Evolutionary conservation across 1,140 invertebrate species (phyloP).

Genomic region (Euwallacea similis): DNA sequence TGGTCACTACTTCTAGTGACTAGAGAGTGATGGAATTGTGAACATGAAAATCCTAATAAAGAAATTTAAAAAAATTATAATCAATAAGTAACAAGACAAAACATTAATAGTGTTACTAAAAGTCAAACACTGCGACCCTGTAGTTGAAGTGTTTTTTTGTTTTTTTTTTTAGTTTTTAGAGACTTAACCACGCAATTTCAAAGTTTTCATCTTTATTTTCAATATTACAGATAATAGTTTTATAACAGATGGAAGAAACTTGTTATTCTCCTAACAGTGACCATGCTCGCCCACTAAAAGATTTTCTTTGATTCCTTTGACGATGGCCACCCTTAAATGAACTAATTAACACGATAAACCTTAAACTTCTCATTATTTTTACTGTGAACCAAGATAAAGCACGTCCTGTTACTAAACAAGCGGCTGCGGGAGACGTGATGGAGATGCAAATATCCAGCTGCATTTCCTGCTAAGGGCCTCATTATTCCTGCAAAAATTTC

Average conservation of each 20-base stretch:
- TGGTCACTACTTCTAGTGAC: too few relatives aligned
- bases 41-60: too few relatives aligned
- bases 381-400: constrained; percentile 13
- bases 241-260: too few relatives aligned
- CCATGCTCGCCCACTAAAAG: neutral
- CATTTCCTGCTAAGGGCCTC: constrained; percentile 13
- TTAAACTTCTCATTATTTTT: constrained; percentile 15
- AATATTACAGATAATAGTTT: neutral
- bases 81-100: too few relatives aligned
- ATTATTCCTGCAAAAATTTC: constrained; percentile 7
- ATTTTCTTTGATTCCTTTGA: neutral
- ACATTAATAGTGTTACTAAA: too few relatives aligned
- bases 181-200: too few relatives aligned
- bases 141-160: too few relatives aligned
- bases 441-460: constrained; percentile 1
- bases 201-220: neutral
- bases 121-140: too few relatives aligned
- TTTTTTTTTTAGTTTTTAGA: too few relatives aligned
- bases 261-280: neutral
- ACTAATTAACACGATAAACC: constrained; percentile 9
- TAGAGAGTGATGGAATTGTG: too few relatives aligned
- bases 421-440: constrained; percentile 5
- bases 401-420: constrained; percentile 9
- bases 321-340: neutral
- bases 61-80: too few relatives aligned